Evolutionary conservation across 2,888 invertebrate genomes (phyloP).

Genomic region (Cosmopolites sordidus): DNA sequence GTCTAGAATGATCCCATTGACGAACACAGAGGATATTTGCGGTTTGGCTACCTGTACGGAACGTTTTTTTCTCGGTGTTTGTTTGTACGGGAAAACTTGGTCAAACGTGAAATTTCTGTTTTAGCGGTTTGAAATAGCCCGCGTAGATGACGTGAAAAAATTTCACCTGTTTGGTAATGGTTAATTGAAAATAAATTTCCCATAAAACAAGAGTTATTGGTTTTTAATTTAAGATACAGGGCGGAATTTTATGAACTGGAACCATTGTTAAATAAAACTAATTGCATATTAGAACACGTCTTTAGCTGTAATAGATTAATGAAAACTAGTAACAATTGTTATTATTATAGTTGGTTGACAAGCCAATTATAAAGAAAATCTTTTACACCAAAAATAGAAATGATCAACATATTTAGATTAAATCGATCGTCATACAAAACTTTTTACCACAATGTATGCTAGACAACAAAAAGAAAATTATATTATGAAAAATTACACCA

Average conservation of each 20-base stretch:
- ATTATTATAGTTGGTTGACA: too few species aligned
- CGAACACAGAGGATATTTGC: constrained; percentile 23
- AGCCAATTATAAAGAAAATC: too few species aligned
- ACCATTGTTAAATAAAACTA: neutral
- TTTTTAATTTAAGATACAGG: neutral
- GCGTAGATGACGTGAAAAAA: neutral
- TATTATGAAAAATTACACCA: too few species aligned
- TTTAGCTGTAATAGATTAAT: too few species aligned
- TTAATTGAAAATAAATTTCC: constrained; percentile 1
- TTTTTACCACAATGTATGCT: too few species aligned
- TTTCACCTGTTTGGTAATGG: neutral
- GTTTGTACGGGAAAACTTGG: constrained; percentile 6
- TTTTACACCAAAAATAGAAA: too few species aligned
- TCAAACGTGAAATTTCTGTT: constrained; percentile 7
- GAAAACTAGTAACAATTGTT: too few species aligned
- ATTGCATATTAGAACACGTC: too few species aligned
- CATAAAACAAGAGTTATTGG: neutral
- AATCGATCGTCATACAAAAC: too few species aligned
- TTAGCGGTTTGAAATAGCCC: neutral
- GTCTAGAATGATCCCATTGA: constrained; percentile 7
- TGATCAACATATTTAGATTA: too few species aligned
- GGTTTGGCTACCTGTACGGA: constrained; percentile 18
- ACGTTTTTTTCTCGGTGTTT: constrained; percentile 9
- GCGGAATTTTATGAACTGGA: neutral
- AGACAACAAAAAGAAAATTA: too few species aligned